phyloP scores from a whole-genome alignment of 2,797 vertebrate species.

The Chloroceryle inda region DNA sequence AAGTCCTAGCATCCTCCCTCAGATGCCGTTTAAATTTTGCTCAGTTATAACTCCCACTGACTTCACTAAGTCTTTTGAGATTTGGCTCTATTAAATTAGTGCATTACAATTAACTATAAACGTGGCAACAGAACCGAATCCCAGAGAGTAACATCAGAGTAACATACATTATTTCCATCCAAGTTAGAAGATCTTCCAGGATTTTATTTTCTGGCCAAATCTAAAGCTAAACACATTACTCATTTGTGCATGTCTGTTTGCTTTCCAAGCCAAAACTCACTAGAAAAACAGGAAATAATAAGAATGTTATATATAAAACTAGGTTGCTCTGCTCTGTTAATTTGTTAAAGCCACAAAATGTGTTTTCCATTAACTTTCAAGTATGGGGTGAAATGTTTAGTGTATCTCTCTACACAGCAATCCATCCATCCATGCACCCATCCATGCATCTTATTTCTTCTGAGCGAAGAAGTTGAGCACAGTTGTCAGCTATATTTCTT shows the following conservation, averaged over 20 bases:
- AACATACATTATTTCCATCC: constrained; percentile 45
- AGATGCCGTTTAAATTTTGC: not conserved
- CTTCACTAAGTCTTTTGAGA: constrained; percentile 6
- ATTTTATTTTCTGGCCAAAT: constrained; percentile 49
- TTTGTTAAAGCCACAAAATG: constrained; percentile 42
- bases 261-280: constrained; percentile 37
- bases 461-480: not conserved
- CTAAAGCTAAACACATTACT: constrained; percentile 60
- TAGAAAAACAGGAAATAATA: constrained; percentile 62
- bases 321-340: constrained; percentile 28
- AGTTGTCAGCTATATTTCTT: not conserved
- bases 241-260: constrained; percentile 33
- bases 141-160: not conserved
- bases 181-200: not conserved
- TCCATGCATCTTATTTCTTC: not conserved
- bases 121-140: constrained; percentile 23
- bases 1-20: not conserved
- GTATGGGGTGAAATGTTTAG: not conserved
- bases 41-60: not conserved
- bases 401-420: not conserved
- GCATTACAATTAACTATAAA: constrained; percentile 23
- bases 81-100: not conserved
- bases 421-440: not conserved
- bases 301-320: constrained; percentile 36
- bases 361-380: constrained; percentile 60